A percentile compares a stretch with the other conserved stretches of the same genome.
Evolutionary conservation across 1,140 invertebrate genomes (phyloP).

Genomic region (Heliothis subflexa): DNA sequence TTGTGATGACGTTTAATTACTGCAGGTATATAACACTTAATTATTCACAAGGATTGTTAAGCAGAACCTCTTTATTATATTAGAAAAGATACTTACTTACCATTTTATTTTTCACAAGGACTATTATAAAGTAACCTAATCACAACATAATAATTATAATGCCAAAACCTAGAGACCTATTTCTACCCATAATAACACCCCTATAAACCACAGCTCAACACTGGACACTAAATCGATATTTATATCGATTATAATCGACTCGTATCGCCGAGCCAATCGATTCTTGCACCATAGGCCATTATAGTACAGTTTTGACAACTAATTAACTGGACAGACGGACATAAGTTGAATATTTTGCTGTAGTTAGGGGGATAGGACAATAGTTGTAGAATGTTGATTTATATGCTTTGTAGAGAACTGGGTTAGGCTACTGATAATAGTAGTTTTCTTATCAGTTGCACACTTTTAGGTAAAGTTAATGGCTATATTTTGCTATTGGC

Average conservation of each 20-base stretch:
- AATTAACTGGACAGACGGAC: constrained; percentile 26
- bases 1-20: not conserved
- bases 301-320: constrained; percentile 37
- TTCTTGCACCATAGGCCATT: constrained; percentile 3
- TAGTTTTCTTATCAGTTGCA: not conserved
- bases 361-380: constrained; percentile 37
- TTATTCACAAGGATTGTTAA: too few relatives aligned
- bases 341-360: constrained; percentile 13
- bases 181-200: not conserved
- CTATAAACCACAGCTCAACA: not conserved
- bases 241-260: not conserved
- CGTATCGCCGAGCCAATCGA: not conserved
- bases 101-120: too few relatives aligned
- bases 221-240: not conserved
- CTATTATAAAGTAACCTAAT: too few relatives aligned
- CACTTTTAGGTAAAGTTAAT: too few relatives aligned
- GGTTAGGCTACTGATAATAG: not conserved
- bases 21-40: too few relatives aligned
- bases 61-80: too few relatives aligned
- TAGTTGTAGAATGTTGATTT: constrained; percentile 42
- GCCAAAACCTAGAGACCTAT: not conserved
- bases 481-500: too few relatives aligned
- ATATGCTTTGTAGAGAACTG: not conserved
- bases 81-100: too few relatives aligned
- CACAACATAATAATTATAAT: too few relatives aligned